Conservation (phyloP, 2,888 invertebrate genomes). For the Meteorus cinctellus region DNA sequence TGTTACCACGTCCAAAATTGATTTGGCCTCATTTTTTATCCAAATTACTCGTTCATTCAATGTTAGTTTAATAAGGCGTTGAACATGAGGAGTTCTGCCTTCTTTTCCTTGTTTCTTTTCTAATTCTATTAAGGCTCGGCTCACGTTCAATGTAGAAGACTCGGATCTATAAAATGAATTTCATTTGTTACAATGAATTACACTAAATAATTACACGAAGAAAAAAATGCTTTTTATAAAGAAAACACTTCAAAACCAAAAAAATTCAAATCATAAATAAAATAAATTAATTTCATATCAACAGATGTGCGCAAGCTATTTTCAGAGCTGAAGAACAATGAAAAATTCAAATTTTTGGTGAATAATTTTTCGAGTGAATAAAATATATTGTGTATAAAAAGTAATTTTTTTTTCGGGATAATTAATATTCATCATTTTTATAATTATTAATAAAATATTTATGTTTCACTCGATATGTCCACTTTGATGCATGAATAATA, state of each 20-base stretch:
- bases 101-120: slow-evolving; percentile 1
- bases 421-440: neutral
- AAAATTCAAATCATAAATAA: too few relatives aligned
- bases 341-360: too few relatives aligned
- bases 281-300: too few relatives aligned
- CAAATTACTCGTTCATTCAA: neutral
- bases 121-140: neutral
- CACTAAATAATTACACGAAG: neutral
- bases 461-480: neutral
- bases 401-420: too few relatives aligned
- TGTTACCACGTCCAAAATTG: neutral
- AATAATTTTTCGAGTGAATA: too few relatives aligned
- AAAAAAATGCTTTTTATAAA: neutral
- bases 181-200: too few relatives aligned
- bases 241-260: too few relatives aligned
- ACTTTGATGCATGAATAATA: neutral
- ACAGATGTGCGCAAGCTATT: too few relatives aligned
- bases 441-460: neutral
- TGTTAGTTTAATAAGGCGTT: neutral
- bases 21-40: neutral
- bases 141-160: neutral
- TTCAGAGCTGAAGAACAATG: too few relatives aligned
- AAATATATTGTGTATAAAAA: too few relatives aligned
- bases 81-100: slow-evolving; percentile 7
- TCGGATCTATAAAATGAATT: neutral